These are phyloP conservation scores for Echeneis naucrates DNA, from an alignment of 2,797 vertebrate genomes.

Conservation along the genomic window DNA sequence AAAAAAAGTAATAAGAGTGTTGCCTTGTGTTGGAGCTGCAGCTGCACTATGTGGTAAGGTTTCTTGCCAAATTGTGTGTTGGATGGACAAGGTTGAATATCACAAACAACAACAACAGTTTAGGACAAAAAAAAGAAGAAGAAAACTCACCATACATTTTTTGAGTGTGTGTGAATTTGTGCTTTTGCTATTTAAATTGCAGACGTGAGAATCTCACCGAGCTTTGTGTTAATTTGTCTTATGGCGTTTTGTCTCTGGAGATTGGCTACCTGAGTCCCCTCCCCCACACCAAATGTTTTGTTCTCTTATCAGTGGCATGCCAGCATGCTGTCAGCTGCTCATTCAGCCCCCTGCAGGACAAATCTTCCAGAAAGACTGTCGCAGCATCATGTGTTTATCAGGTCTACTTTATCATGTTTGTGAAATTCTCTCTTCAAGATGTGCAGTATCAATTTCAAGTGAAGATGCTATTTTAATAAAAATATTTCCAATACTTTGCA, in stretches of 20 bases:
- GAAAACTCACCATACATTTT: constrained; percentile 83
- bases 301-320: constrained; percentile 30
- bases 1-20: constrained; percentile 21
- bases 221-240: constrained; percentile 86
- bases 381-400: constrained; percentile 39
- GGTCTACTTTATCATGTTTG: constrained; percentile 49
- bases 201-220: constrained; percentile 75
- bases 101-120: constrained; percentile 52
- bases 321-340: constrained; percentile 17
- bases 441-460: constrained; percentile 74
- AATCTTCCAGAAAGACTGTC: constrained; percentile 38
- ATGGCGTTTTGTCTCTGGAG: constrained; percentile 77
- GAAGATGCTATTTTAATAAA: constrained; percentile 98
- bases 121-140: constrained; percentile 18
- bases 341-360: constrained; percentile 15
- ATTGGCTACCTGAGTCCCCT: constrained; percentile 52
- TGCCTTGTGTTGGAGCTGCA: constrained; percentile 47
- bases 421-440: constrained; percentile 66
- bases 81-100: constrained; percentile 85
- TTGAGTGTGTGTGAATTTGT: constrained; percentile 80
- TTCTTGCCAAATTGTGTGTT: constrained; percentile 77
- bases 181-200: constrained; percentile 90
- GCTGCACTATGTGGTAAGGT: constrained; percentile 27
- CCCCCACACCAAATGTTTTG: constrained; percentile 53
- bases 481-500: constrained; percentile 85